Conservation (phyloP, 2,113 vertebrate species). For the Tetraodon nigroviridis region DNA sequence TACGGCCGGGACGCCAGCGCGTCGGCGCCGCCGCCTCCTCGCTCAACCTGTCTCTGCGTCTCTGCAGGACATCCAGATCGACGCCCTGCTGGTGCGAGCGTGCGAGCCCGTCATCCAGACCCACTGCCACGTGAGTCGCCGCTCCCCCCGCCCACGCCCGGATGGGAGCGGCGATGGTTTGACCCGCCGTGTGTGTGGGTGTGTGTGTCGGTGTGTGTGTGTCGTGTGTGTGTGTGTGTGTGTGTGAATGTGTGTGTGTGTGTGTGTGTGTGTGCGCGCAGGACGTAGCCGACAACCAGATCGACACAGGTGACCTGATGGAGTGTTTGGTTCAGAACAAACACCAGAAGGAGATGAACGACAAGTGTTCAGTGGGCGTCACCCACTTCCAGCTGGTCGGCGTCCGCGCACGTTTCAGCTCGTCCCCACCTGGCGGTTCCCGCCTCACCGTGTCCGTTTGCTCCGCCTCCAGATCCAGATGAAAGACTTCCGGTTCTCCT, state of each 20-base stretch:
- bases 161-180: no score
- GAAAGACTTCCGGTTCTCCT: constrained; percentile 96
- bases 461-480: constrained; percentile 81
- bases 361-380: constrained; percentile 90
- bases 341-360: constrained; percentile 97
- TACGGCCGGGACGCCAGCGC: no score
- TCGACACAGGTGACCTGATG: constrained; percentile 94
- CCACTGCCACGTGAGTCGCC: constrained; percentile 40
- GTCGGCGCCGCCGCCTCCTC: no score
- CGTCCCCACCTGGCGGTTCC: no score
- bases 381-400: constrained; percentile 97
- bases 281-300: constrained; percentile 95
- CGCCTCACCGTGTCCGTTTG: background rate
- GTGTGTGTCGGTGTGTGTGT: no score
- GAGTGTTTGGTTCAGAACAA: constrained; percentile 95
- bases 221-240: no score
- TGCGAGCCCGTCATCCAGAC: constrained; percentile 80
- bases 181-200: no score
- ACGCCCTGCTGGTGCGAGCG: constrained; percentile 91
- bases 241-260: background rate
- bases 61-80: constrained; percentile 92
- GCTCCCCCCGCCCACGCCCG: no score
- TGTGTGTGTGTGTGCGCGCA: constrained; percentile 38
- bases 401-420: background rate
- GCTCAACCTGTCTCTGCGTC: no score